A percentile compares a stretch with the other conserved stretches of the same genome.
phyloP scores from a whole-genome alignment of 2,113 vertebrate species.

The Leptodactylus fuscus region DNA sequence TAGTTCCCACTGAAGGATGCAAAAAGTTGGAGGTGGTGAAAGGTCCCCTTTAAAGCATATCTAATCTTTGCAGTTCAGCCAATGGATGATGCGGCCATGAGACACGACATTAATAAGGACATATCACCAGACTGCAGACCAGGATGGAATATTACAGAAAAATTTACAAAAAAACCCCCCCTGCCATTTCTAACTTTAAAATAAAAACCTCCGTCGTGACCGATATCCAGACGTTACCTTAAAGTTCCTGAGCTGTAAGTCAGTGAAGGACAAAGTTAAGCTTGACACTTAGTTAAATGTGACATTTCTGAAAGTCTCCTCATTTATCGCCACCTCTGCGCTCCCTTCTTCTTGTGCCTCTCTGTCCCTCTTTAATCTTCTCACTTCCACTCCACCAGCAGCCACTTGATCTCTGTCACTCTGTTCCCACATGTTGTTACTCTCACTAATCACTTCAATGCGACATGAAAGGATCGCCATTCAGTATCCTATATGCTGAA shows the following conservation, averaged over 20 bases:
- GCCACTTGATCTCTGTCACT: conserved; percentile 30
- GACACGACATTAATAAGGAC: too few species aligned
- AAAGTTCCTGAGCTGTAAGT: background rate
- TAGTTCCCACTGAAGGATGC: too few species aligned
- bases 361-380: conserved; percentile 11
- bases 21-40: too few species aligned
- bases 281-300: background rate
- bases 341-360: background rate
- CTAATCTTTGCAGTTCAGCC: too few species aligned
- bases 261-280: background rate
- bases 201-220: background rate
- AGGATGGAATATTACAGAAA: too few species aligned
- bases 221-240: background rate
- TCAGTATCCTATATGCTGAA: background rate
- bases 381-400: background rate
- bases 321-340: background rate
- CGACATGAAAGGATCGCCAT: background rate
- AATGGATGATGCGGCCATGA: too few species aligned
- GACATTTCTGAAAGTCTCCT: background rate
- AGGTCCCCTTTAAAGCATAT: too few species aligned
- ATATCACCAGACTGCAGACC: too few species aligned
- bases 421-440: conserved; percentile 15
- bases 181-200: background rate
- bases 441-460: background rate
- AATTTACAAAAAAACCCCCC: too few species aligned